phyloP scores from a whole-genome alignment of 2,113 vertebrate species.

The Phoenicopterus ruber region DNA sequence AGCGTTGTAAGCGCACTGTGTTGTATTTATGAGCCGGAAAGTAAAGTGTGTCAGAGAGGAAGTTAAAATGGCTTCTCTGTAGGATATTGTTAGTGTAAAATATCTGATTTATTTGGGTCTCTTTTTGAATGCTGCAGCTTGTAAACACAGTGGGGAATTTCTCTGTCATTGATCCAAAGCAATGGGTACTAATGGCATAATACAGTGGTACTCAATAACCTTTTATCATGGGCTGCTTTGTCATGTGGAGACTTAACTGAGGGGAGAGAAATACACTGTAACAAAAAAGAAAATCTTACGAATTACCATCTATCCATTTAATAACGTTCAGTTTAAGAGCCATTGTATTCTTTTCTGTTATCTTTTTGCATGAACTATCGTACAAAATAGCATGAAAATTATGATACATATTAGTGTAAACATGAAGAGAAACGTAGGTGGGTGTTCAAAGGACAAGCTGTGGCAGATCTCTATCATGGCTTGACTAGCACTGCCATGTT shows the following conservation, averaged over 20 bases:
- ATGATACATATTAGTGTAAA: background rate
- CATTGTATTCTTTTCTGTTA: background rate
- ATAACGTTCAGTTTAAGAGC: background rate
- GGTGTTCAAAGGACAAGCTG: background rate
- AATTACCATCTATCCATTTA: background rate
- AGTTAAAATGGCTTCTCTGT: conserved; percentile 55
- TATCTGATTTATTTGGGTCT: conserved; percentile 53
- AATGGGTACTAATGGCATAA: conserved; percentile 59
- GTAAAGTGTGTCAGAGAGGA: conserved; percentile 44
- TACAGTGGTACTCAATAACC: conserved; percentile 44
- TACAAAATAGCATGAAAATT: background rate
- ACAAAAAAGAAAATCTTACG: background rate
- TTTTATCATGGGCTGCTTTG: conserved; percentile 54
- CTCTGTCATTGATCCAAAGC: conserved; percentile 63
- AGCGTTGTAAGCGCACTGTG: background rate
- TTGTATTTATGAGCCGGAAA: conserved; percentile 58
- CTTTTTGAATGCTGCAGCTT: conserved; percentile 43
- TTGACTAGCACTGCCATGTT: background rate
- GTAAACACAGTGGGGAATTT: conserved; percentile 60
- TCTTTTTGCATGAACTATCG: background rate
- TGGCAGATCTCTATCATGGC: background rate
- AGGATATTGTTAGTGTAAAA: conserved; percentile 52
- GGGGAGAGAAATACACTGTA: background rate
- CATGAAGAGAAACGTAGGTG: background rate
- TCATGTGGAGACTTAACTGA: conserved; percentile 41